Conservation (phyloP, 35 echinoderm and acorn worm genomes). For the Anneissia japonica region DNA sequence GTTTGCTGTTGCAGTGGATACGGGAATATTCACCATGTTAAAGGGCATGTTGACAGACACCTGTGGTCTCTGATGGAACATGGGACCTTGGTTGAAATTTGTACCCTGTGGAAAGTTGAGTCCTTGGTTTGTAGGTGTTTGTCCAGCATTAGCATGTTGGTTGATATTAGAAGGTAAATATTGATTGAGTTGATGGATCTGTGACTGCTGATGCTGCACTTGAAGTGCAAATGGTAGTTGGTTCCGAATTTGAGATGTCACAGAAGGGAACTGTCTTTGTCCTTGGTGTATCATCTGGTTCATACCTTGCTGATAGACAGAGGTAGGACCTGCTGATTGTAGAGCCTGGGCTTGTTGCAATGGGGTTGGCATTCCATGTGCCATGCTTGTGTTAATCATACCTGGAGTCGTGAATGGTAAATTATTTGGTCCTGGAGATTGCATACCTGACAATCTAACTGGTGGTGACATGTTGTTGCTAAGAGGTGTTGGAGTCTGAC, state of each 20-base stretch:
- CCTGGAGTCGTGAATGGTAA: not conserved
- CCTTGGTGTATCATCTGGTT: not conserved
- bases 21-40: not conserved
- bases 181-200: not conserved
- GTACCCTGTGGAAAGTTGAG: not conserved
- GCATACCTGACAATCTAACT: not conserved
- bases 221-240: not conserved
- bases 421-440: not conserved
- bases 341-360: not conserved
- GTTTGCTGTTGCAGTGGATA: no score
- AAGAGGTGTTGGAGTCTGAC: not conserved
- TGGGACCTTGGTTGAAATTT: not conserved
- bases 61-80: not conserved
- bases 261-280: not conserved
- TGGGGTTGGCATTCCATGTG: not conserved
- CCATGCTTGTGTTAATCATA: not conserved
- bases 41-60: not conserved
- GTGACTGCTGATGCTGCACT: slow-evolving; percentile 7
- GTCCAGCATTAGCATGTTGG: not conserved
- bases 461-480: not conserved
- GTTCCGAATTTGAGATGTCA: not conserved
- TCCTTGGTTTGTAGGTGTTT: not conserved
- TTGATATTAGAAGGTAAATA: not conserved
- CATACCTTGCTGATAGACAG: not conserved
- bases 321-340: not conserved